Base-by-base conservation (phyloP, 2,797 vertebrate genomes). In the Eospalax fontanierii region DNA sequence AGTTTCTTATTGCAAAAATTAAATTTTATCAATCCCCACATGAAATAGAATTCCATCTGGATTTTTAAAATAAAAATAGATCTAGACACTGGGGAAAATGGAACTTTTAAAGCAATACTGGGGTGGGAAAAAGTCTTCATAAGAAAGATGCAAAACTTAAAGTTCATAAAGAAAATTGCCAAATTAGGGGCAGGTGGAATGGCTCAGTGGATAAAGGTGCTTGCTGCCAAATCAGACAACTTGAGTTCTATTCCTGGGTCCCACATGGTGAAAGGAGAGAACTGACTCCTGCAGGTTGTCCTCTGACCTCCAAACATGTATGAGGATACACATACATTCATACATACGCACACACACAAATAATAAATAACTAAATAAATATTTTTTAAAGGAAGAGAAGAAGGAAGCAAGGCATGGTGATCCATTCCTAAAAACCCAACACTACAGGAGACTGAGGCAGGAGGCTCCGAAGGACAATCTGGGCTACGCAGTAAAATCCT, bases 1-100 rank as follows among this genome's bases (percentile, higher is more conserved):
- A 46, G 30, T 75, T 80, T 94, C 71, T 40, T 24, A 61, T 35
- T 83, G 12, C 19, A 59, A 91, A 2, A 87, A 6, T 92, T 95
- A 81, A 14, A 46, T 65, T 95, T 33, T 15, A 76, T 43, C 14
- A 40, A 9, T 78, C 24, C 50, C 18, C 26, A n/a, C 26, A 10
- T 50, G 94, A 82, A 85, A 76, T 38, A 46, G 14, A 81, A 90
- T 79, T 84, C 89, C 63, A 92, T 73, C 46, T 90, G 19, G 38
- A 87, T 83, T 94, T 95, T 61, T n/a, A 30, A 91, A 73, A 40
- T 89, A 89, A 78, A 89, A 94, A 91, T n/a, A 50, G 11, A 50
- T 50, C 46, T 83, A 89, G 30, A 95, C 87, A 40, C 26, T 66
- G 18, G 33, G 26, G 89, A 46, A 70, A 92, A 80, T 83, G 1